A percentile compares a stretch with the other conserved stretches of the same genome.
These are phyloP conservation scores for Cuniculus paca DNA, from an alignment of 2,797 vertebrate genomes.

Conservation along the genomic window DNA sequence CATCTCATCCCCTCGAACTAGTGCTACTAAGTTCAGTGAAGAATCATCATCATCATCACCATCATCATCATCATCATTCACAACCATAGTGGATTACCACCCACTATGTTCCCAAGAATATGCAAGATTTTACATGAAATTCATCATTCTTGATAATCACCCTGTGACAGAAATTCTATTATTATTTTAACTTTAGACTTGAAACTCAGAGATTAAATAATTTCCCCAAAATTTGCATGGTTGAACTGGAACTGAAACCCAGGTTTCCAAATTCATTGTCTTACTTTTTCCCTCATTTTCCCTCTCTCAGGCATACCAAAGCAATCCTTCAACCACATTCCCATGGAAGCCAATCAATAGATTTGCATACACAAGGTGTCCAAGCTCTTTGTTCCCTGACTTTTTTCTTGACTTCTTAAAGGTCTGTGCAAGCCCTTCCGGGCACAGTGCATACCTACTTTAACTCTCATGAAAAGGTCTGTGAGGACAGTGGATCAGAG, in stretches of 20 bases:
- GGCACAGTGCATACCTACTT: fast-evolving
- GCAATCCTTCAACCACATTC: not conserved
- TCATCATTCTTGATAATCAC: not conserved
- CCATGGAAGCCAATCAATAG: not conserved
- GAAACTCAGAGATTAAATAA: constrained; percentile 4
- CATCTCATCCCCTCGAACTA: not conserved
- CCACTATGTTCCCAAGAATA: not conserved
- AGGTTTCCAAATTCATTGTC: not conserved
- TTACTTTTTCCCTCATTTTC: not conserved
- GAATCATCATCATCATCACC: too few species aligned
- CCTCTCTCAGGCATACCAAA: not conserved
- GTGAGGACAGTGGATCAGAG: not conserved
- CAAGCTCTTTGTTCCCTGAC: not conserved
- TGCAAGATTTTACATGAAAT: not conserved
- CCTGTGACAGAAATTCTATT: not conserved
- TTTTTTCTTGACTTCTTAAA: not conserved
- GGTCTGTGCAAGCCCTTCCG: not conserved
- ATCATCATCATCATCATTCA: too few species aligned
- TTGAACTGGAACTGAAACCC: not conserved
- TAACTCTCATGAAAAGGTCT: not conserved
- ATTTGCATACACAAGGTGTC: not conserved
- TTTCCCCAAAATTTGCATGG: not conserved
- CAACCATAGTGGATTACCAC: not conserved
- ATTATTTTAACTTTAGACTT: constrained; percentile 18
- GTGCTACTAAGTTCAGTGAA: not conserved